Base-by-base conservation (phyloP, 2,113 vertebrate genomes). In the Lota lota region DNA sequence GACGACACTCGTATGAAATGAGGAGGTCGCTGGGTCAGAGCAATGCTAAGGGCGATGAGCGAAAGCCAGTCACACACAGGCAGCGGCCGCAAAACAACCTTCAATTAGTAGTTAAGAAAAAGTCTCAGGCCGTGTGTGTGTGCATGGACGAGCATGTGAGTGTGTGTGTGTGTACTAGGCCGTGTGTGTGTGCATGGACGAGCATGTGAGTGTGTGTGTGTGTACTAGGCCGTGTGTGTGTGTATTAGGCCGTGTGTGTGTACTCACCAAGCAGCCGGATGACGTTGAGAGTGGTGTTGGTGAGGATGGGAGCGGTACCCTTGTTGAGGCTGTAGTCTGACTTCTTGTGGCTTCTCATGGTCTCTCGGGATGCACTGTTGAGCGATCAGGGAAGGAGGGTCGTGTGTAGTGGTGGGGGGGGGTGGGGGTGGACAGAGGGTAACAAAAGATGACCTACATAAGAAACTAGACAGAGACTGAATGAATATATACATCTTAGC, bases 201-300 rank as follows among this genome's bases (percentile, higher is more conserved):
- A 6, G 28, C 7, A 6, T 33, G 28, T 6, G 28, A 33, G 28
- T 33, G 28, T 6, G 7, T 6, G 28, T 33, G 28, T 6, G 4
- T 33, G 28, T 33, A 6, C 1, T 4, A 5, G 28, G 4, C 4
- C 4, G 28, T 61, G 53, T 40, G 66, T 47, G 40, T 28, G 68
- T 33, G 18, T 33, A 17, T 14, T 36, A 24, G 64, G 18, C 20
- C 24, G 21, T 12, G 22, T 20, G 2, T 14, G 53, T 15, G n/a
- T 14, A 95, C 97, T 81, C 90, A 99, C 97, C 97, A 56, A 98
- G 96, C 62, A 99, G 96, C 50, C 97, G 92, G 87, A 98, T 95
- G 79, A 99, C 95, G 74, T 99, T 99, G 81, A 99, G 86, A 0
- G 97, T 99, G 83, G 97, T 99, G 90, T 99, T 99, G 80, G 97